Base-by-base conservation (phyloP, 1,140 invertebrate species). In the Meteorus sp. region DNA sequence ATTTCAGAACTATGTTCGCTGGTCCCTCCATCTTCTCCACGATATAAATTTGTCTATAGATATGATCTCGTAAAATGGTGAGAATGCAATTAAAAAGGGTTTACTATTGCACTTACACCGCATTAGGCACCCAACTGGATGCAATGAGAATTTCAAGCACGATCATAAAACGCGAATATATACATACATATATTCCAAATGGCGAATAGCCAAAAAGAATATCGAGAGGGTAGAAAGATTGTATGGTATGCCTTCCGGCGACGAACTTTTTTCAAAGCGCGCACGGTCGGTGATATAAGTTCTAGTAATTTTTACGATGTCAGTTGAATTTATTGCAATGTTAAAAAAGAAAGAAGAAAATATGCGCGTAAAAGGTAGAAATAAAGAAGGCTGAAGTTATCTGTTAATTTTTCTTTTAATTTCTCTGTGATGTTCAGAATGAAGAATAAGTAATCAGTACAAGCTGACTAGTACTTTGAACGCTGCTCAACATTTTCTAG, bases 241-340 rank as follows among this genome's bases (percentile, higher is more conserved):
- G 19, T 25, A 52, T 52, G 20, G n/a, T 5, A 27, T 52, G 9
- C 17, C 33, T 52, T 52, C 31, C 31, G 19, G 47, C 47, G 13
- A 50, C 33, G 15, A 52, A 52, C 31, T 20, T 37, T 37, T 52
- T 11, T 37, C 5, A 15, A 50, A 15, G 27, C 4, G 13, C 8
- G 22, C 13, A 31, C 15, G 3, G n/a, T 1, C 15, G 7, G n/a
- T 19, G 47, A 33, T 52, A 52, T 51, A 23, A 52, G 33, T 52
- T 39, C 31, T 22, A 11, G 50, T 52, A 52, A 37, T 52, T 52
- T 52, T 52, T 52, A 52, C 11, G 31, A 52, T 20, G 50, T 20
- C 20, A 52, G n/a, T 20, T 17, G 9, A 37, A 37, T 52, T 52
- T 37, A 23, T 23, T 52, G 19, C 3, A n/a, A 48, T 11, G 22